Percentiles rank a stretch among this genome's conserved stretches.
Conservation (phyloP, 2,113 vertebrate genomes). For the Zosterops pallidus region DNA sequence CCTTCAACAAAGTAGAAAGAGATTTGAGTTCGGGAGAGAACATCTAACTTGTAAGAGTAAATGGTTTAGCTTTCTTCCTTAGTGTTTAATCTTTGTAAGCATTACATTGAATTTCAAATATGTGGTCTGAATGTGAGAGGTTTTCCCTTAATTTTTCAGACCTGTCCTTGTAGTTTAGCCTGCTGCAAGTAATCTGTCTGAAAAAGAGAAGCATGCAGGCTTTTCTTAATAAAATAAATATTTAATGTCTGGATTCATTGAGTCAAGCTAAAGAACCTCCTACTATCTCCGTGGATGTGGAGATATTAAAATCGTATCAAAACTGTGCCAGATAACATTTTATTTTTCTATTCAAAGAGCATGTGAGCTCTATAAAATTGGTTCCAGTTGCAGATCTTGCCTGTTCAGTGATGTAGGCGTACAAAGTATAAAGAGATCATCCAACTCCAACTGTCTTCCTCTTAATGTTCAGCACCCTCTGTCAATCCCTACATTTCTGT, state of each 20-base stretch:
- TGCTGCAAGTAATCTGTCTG: background rate
- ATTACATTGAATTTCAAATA: background rate
- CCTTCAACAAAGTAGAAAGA: background rate
- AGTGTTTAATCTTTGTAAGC: background rate
- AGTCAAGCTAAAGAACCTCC: background rate
- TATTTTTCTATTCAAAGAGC: background rate
- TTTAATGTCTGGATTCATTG: background rate
- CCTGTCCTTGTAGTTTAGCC: background rate
- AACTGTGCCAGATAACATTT: background rate
- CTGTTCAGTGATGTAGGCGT: background rate
- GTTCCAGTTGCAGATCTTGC: background rate
- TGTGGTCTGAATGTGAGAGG: background rate
- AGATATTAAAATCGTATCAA: background rate
- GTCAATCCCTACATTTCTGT: background rate
- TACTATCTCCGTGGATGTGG: background rate
- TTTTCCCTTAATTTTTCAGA: background rate
- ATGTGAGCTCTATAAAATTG: background rate
- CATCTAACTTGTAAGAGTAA: background rate
- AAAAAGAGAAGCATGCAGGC: background rate
- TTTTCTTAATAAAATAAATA: background rate
- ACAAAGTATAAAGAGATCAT: background rate
- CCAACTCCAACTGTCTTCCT: background rate
- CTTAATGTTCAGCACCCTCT: background rate
- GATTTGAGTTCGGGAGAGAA: background rate
- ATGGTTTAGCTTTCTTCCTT: background rate